Evolutionary conservation across 2,888 invertebrate species (phyloP).

Genomic region (Plebejus argus): DNA sequence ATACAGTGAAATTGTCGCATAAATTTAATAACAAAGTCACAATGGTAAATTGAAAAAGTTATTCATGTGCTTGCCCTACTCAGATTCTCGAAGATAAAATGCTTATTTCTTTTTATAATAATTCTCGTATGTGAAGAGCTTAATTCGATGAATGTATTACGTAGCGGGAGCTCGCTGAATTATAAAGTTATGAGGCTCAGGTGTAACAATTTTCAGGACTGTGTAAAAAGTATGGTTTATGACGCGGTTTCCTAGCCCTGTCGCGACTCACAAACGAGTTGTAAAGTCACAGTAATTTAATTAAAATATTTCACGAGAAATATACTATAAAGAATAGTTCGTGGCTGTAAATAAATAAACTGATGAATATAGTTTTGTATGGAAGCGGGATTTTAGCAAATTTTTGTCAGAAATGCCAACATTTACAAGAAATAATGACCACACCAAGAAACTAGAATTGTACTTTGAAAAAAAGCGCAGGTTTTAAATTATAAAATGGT

Average conservation of each 20-base stretch:
- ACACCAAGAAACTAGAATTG: background rate
- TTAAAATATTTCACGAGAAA: background rate
- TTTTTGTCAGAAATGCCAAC: too few species aligned
- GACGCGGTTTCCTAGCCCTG: background rate
- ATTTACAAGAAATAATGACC: background rate
- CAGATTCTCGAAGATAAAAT: constrained; percentile 32
- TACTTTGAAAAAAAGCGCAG: background rate
- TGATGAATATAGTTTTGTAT: too few species aligned
- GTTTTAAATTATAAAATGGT: background rate
- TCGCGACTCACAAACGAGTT: background rate
- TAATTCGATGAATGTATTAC: constrained; percentile 8
- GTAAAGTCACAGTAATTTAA: background rate
- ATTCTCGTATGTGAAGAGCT: constrained; percentile 1
- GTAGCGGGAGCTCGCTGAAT: background rate
- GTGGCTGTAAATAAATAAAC: too few species aligned
- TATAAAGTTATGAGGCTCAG: background rate
- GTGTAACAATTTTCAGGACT: constrained; percentile 10
- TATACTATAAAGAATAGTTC: background rate
- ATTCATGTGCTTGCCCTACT: constrained; percentile 32
- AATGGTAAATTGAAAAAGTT: constrained; percentile 34
- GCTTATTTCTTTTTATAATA: constrained; percentile 21
- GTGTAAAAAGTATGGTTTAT: background rate
- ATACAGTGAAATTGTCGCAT: constrained; percentile 34
- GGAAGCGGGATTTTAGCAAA: too few species aligned
- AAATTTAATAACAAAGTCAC: constrained; percentile 34